Percentiles rank a stretch among this genome's conserved stretches.
These are phyloP conservation scores for Drosophila lacicola DNA, from an alignment of 2,888 invertebrate species.

Conservation along the genomic window DNA sequence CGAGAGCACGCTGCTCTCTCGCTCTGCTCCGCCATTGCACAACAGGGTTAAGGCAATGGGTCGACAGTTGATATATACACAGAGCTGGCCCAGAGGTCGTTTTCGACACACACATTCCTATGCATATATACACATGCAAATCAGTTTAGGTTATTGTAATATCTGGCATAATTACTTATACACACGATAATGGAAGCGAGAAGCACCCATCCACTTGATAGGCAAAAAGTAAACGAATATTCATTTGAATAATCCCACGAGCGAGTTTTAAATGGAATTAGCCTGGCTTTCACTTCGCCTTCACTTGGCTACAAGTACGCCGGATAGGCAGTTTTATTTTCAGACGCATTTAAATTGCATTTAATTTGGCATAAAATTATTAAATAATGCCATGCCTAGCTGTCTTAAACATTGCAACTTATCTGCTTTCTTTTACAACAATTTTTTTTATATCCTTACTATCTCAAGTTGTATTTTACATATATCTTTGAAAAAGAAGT, in stretches of 20 bases:
- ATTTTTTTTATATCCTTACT: too few species aligned
- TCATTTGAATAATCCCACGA: conserved; percentile 60
- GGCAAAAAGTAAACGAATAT: conserved; percentile 26
- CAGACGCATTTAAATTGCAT: conserved; percentile 40
- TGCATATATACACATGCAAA: conserved; percentile 40
- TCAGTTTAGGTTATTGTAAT: conserved; percentile 56
- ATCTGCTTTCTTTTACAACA: background rate
- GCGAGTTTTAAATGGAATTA: conserved; percentile 20
- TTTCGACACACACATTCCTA: conserved; percentile 1
- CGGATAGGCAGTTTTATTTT: conserved; percentile 24
- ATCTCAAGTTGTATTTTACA: too few species aligned
- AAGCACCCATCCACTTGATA: background rate
- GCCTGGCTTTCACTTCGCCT: background rate
- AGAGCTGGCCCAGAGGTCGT: conserved; percentile 30
- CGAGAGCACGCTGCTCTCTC: conserved; percentile 5
- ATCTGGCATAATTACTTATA: conserved; percentile 69
- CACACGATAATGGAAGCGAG: conserved; percentile 54
- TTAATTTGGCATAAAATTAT: conserved; percentile 29
- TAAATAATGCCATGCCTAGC: conserved; percentile 27
- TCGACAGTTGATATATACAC: conserved; percentile 31
- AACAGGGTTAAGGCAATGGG: conserved; percentile 15
- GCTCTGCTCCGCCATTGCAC: conserved; percentile 19
- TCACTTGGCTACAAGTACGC: background rate
- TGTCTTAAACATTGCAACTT: background rate
- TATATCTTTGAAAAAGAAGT: too few species aligned